Evolutionary conservation across 2,888 invertebrate species (phyloP).

Genomic region (Polyommatus icarus): DNA sequence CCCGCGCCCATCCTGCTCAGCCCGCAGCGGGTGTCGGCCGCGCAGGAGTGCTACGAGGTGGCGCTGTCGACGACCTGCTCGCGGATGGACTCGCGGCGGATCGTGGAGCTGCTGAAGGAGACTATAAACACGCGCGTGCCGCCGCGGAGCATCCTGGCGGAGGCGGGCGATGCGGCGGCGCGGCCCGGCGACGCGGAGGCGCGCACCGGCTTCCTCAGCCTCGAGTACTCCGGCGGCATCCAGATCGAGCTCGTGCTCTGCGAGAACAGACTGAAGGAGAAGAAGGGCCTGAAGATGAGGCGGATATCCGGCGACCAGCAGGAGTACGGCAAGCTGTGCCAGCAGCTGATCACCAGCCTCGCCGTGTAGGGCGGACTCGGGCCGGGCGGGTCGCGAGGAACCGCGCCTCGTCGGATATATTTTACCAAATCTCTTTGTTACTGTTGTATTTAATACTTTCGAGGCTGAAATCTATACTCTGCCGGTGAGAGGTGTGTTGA

Average conservation of each 20-base stretch:
- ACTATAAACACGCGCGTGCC: constrained; percentile 89
- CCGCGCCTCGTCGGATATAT: constrained; percentile 1
- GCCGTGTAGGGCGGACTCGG: constrained; percentile 79
- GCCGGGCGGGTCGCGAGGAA: not conserved
- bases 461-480: constrained; percentile 26
- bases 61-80: constrained; percentile 90
- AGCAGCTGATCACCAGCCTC: constrained; percentile 92
- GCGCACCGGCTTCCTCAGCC: constrained; percentile 80
- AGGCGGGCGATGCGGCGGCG: constrained; percentile 59
- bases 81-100: constrained; percentile 88
- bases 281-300: constrained; percentile 91
- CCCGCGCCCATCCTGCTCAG: constrained; percentile 67
- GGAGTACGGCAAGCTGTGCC: constrained; percentile 92
- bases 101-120: constrained; percentile 88
- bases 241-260: constrained; percentile 92
- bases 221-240: constrained; percentile 90
- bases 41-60: constrained; percentile 83
- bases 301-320: constrained; percentile 93
- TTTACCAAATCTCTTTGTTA: not conserved
- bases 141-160: constrained; percentile 80
- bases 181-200: constrained; percentile 54
- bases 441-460: constrained; percentile 2
- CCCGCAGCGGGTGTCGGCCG: constrained; percentile 66
- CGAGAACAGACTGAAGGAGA: constrained; percentile 85
- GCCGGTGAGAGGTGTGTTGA: not conserved